Percentiles rank a stretch among this genome's conserved stretches.
Conservation (phyloP, 2,113 vertebrate genomes). For the Nothobranchius furzeri region DNA sequence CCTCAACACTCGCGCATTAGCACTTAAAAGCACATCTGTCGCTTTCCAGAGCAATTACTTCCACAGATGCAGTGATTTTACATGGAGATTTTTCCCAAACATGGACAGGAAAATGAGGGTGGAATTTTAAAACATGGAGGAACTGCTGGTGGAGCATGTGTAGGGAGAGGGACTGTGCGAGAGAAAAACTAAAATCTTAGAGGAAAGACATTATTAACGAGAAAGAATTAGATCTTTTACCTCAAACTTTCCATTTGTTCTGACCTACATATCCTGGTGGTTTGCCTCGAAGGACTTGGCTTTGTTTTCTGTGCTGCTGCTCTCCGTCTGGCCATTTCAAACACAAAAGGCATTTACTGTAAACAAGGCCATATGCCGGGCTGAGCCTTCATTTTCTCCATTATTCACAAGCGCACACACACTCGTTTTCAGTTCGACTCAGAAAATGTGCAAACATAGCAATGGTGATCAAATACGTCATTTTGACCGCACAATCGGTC, state of each 20-base stretch:
- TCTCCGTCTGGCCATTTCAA: slow-evolving; percentile 65
- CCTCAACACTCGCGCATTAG: slow-evolving; percentile 51
- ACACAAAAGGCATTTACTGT: slow-evolving; percentile 48
- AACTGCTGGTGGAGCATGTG: slow-evolving; percentile 30
- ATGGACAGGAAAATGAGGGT: slow-evolving; percentile 26
- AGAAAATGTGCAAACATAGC: too few relatives aligned
- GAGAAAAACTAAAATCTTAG: neutral
- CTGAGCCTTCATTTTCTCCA: neutral
- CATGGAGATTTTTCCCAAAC: slow-evolving; percentile 43
- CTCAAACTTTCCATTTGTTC: slow-evolving; percentile 15
- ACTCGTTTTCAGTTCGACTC: neutral
- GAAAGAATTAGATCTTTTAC: slow-evolving; percentile 1
- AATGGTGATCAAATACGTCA: too few relatives aligned
- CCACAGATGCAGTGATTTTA: slow-evolving; percentile 38
- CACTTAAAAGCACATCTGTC: slow-evolving; percentile 71
- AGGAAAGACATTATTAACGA: slow-evolving; percentile 2
- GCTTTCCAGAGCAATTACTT: slow-evolving; percentile 61
- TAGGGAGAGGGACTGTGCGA: neutral
- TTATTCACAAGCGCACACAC: slow-evolving; percentile 13
- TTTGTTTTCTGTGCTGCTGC: slow-evolving; percentile 52
- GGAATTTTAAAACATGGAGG: slow-evolving; percentile 45
- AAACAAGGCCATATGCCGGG: slow-evolving; percentile 65
- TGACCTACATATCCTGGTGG: slow-evolving; percentile 62
- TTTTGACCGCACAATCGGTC: too few relatives aligned
- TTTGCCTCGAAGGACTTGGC: slow-evolving; percentile 64